Conservation (phyloP, 2,113 vertebrate genomes). For the Picathartes gymnocephalus region DNA sequence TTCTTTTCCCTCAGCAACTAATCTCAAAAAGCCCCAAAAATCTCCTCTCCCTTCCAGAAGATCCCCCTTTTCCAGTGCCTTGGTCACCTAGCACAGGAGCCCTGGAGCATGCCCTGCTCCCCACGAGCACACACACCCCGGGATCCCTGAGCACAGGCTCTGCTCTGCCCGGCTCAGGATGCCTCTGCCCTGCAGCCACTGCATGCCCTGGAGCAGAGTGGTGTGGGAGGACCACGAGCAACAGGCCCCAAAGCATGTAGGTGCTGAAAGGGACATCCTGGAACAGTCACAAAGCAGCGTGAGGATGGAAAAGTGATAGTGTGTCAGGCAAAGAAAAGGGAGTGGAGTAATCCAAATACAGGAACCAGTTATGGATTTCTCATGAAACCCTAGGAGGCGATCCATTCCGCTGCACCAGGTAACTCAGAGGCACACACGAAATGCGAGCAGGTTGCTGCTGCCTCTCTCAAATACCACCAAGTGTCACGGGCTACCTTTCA, state of each 20-base stretch:
- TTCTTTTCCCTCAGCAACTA: not conserved
- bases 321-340: not conserved
- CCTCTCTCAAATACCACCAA: not conserved
- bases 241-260: not conserved
- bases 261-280: conserved; percentile 27
- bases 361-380: not conserved
- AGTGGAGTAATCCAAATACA: not conserved
- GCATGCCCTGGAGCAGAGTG: not conserved
- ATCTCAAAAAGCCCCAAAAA: not conserved
- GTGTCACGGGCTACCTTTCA: not conserved
- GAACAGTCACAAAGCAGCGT: conserved; percentile 33
- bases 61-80: not conserved
- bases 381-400: not conserved
- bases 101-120: not conserved
- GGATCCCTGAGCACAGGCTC: not conserved
- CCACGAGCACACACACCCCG: not conserved
- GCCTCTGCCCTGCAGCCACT: not conserved
- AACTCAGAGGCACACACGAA: not conserved
- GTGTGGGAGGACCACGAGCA: not conserved
- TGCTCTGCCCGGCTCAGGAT: not conserved
- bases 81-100: not conserved
- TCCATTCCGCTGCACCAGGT: not conserved
- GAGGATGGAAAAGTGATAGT: not conserved
- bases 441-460: not conserved
- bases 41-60: not conserved